These are phyloP conservation scores for Cydia fagiglandana DNA, from an alignment of 1,140 invertebrate species.

Conservation along the genomic window DNA sequence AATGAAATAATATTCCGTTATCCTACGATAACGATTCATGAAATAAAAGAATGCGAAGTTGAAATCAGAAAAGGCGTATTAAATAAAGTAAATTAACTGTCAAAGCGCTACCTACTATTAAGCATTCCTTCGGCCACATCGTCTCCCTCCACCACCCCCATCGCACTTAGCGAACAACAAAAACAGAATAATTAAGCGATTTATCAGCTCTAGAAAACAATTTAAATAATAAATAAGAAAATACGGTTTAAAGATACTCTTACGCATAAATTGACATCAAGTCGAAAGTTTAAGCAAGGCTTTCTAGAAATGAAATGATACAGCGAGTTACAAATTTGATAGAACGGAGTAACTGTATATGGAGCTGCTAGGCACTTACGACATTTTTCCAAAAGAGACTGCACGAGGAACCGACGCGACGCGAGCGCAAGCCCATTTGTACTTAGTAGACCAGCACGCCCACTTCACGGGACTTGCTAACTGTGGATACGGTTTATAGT, in stretches of 20 bases:
- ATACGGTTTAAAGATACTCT: slow-evolving; percentile 25
- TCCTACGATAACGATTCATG: not conserved
- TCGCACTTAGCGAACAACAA: slow-evolving; percentile 17
- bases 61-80: not conserved
- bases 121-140: slow-evolving; percentile 18
- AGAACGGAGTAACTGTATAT: not conserved
- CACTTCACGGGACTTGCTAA: slow-evolving; percentile 36
- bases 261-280: slow-evolving; percentile 60
- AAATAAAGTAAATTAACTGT: slow-evolving; percentile 19
- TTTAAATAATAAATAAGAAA: slow-evolving; percentile 25
- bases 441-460: slow-evolving; percentile 57
- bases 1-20: not conserved
- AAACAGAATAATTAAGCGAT: slow-evolving; percentile 31
- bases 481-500: slow-evolving; percentile 20
- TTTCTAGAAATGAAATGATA: slow-evolving; percentile 69
- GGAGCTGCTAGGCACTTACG: not conserved
- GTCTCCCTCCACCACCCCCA: not conserved
- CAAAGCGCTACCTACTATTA: slow-evolving; percentile 1
- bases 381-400: not conserved
- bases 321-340: not conserved
- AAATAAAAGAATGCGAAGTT: not conserved
- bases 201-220: slow-evolving; percentile 24
- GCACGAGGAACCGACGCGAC: slow-evolving; percentile 40
- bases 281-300: slow-evolving; percentile 71
- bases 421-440: slow-evolving; percentile 45